phyloP scores from a whole-genome alignment of 2,113 vertebrate genomes.

The Cyprinodon brontotheroides region DNA sequence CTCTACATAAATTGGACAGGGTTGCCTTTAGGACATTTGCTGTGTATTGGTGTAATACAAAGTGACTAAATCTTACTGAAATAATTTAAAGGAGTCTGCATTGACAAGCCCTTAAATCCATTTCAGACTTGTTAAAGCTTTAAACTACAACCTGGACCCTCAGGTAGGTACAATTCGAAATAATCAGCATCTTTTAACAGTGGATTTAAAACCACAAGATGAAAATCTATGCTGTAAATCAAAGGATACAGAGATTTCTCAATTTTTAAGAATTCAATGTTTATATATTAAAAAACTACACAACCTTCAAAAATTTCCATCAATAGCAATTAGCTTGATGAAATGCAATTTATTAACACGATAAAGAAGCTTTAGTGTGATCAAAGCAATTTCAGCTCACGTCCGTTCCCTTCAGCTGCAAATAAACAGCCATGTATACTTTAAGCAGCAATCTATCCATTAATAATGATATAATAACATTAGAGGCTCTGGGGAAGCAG shows the following conservation, averaged over 20 bases:
- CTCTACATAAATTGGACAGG: too few relatives aligned
- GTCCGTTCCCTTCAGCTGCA: slow-evolving; percentile 19
- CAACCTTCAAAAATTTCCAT: not conserved
- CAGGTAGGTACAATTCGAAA: not conserved
- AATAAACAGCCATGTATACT: slow-evolving; percentile 2
- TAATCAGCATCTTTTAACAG: not conserved
- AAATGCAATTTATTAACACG: too few relatives aligned
- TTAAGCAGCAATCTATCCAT: not conserved
- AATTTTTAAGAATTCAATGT: not conserved
- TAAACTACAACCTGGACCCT: not conserved
- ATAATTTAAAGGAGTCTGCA: too few relatives aligned
- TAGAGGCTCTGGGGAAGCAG: not conserved
- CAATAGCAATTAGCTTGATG: not conserved
- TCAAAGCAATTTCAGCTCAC: not conserved
- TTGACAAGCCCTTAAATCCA: not conserved
- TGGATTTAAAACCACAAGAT: not conserved
- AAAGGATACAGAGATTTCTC: not conserved
- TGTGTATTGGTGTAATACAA: not conserved
- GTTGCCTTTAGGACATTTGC: too few relatives aligned
- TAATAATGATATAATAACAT: slow-evolving; percentile 27
- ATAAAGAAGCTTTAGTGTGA: not conserved
- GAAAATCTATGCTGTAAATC: not conserved
- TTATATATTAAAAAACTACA: not conserved
- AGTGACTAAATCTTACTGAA: not conserved
- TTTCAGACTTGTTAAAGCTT: not conserved